Evolutionary conservation across 2,797 vertebrate species (phyloP).

Genomic region (Octomys mimax): DNA sequence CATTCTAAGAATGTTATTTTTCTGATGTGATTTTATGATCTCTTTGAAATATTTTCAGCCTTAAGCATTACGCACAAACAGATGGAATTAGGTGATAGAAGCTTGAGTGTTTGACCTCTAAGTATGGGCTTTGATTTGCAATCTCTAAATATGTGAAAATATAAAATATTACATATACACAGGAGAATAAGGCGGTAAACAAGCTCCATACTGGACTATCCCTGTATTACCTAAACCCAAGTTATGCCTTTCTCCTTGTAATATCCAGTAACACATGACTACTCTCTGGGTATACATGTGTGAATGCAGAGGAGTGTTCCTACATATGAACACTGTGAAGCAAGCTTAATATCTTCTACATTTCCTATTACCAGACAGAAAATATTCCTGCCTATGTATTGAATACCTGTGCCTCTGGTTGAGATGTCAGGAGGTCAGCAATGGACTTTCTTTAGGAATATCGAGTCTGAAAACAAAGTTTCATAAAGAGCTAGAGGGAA

Average conservation of each 20-base stretch:
- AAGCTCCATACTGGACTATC: neutral
- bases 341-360: neutral
- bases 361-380: neutral
- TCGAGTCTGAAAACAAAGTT: neutral
- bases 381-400: neutral
- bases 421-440: neutral
- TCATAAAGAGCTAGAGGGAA: neutral
- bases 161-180: neutral
- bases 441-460: neutral
- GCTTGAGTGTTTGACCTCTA: conserved; percentile 63
- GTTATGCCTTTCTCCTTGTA: conserved; percentile 3
- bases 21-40: conserved; percentile 74
- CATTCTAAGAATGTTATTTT: conserved; percentile 72
- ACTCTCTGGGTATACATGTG: neutral
- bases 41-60: conserved; percentile 68
- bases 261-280: neutral
- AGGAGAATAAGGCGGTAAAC: conserved; percentile 12
- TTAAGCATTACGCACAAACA: conserved; percentile 64
- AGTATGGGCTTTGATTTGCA: neutral
- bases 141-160: neutral
- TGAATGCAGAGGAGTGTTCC: neutral
- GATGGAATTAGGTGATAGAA: conserved; percentile 46
- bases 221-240: neutral
- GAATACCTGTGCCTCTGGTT: neutral
- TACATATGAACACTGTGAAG: neutral